These are phyloP conservation scores for Muscicapa adusta DNA, from an alignment of 2,113 vertebrate species.

Conservation along the genomic window DNA sequence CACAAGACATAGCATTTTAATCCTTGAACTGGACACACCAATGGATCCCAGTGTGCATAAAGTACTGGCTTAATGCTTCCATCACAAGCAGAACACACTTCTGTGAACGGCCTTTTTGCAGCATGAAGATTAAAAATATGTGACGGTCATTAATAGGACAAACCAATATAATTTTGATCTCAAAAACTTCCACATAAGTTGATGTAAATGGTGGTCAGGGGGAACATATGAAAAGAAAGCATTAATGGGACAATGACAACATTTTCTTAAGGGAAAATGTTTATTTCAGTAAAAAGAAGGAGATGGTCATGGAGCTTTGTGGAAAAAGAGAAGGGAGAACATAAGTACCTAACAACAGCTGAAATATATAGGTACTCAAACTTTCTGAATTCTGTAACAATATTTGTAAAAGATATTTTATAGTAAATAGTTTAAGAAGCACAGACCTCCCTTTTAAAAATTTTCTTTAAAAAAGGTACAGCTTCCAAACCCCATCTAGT, in stretches of 20 bases:
- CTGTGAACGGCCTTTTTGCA: neutral
- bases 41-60: neutral
- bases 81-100: neutral
- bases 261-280: neutral
- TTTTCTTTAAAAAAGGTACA: neutral
- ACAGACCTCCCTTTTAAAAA: neutral
- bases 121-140: neutral
- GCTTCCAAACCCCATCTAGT: constrained; percentile 40
- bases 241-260: neutral
- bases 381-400: neutral
- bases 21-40: neutral
- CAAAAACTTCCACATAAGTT: neutral
- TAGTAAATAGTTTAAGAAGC: neutral
- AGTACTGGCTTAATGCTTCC: neutral
- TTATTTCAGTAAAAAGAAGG: neutral
- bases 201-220: neutral
- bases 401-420: neutral
- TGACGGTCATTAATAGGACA: neutral
- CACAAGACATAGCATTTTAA: neutral
- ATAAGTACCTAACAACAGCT: neutral
- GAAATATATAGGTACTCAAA: neutral
- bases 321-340: neutral
- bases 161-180: neutral
- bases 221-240: neutral
- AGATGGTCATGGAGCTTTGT: fast-evolving